Conservation (phyloP, 1,140 invertebrate species). For the Lerema accius region DNA sequence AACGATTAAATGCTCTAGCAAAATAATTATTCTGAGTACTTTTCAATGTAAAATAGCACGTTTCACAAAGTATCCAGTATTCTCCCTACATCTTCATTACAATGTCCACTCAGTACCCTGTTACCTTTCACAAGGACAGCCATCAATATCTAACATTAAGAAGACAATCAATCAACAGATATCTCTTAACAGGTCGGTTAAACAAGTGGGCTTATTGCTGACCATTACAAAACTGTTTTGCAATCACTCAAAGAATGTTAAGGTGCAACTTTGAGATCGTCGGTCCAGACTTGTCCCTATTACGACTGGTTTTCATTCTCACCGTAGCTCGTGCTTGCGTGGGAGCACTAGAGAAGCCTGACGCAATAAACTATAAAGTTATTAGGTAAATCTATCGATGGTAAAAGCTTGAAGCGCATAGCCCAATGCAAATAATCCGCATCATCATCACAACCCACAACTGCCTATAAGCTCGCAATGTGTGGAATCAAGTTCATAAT, state of each 20-base stretch:
- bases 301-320: slow-evolving; percentile 44
- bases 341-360: slow-evolving; percentile 20
- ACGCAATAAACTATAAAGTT: slow-evolving; percentile 20
- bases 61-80: no score
- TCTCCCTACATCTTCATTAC: background rate
- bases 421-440: background rate
- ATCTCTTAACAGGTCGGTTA: slow-evolving; percentile 17
- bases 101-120: background rate
- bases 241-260: slow-evolving; percentile 37
- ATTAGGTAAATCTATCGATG: slow-evolving; percentile 11
- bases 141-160: slow-evolving; percentile 12
- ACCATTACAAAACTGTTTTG: slow-evolving; percentile 36
- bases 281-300: slow-evolving; percentile 45
- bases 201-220: slow-evolving; percentile 26
- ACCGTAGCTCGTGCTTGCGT: slow-evolving; percentile 13
- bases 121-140: slow-evolving; percentile 12
- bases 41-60: no score
- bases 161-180: slow-evolving; percentile 27
- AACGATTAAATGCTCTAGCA: no score
- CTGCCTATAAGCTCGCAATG: no score
- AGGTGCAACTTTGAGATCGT: slow-evolving; percentile 39
- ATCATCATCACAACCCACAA: no score
- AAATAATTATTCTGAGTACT: no score
- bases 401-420: slow-evolving; percentile 3
- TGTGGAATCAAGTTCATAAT: no score